phyloP scores from a whole-genome alignment of 1,140 invertebrate species.

The Nasonia giraulti region DNA sequence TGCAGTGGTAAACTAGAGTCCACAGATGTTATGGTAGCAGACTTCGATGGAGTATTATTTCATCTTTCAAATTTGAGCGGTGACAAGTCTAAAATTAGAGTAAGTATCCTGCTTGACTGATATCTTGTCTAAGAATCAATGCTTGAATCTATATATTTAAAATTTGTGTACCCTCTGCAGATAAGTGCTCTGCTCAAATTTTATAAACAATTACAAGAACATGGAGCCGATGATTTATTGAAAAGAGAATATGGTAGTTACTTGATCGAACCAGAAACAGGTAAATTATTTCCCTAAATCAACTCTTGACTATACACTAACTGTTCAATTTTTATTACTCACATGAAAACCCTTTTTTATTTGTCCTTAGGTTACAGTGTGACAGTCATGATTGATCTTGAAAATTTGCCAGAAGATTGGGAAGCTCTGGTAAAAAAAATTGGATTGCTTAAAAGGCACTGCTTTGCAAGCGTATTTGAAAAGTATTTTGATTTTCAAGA shows the following conservation, averaged over 20 bases:
- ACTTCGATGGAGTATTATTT: conserved; percentile 99
- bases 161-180: conserved; percentile 73
- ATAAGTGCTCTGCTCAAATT: conserved; percentile 99
- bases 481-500: conserved; percentile 99
- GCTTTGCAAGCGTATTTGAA: conserved; percentile 99
- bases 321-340: not conserved
- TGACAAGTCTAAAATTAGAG: conserved; percentile 97
- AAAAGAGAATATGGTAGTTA: conserved; percentile 92
- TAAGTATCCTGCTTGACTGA: conserved; percentile 74
- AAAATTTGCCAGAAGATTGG: conserved; percentile 93
- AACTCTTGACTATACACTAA: not conserved
- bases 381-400: conserved; percentile 93
- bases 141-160: not conserved
- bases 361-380: conserved; percentile 89
- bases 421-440: conserved; percentile 93
- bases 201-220: conserved; percentile 98
- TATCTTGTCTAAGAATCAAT: conserved; percentile 1
- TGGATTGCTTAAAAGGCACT: conserved; percentile 96
- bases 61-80: conserved; percentile 97
- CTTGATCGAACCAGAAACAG: conserved; percentile 88
- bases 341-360: not conserved
- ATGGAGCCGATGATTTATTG: conserved; percentile 97
- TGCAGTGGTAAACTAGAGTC: conserved; percentile 93
- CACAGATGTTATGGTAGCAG: conserved; percentile 94
- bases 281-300: conserved; percentile 72